Evolutionary conservation across 2,797 vertebrate genomes (phyloP).

Genomic region (Hozukius guyotensis): DNA sequence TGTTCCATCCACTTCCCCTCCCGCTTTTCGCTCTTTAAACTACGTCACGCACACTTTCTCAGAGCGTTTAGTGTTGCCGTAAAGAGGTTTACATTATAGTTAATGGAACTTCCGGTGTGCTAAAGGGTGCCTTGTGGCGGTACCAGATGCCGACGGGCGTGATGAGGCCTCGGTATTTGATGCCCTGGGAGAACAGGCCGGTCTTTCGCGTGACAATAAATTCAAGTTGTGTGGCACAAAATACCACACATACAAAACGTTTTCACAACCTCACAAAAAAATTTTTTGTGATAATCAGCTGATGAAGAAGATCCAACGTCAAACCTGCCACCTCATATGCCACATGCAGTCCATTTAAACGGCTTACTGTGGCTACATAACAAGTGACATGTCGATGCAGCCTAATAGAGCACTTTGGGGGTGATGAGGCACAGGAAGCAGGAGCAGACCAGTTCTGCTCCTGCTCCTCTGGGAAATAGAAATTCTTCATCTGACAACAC

Average conservation of each 20-base stretch:
- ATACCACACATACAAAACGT: not conserved
- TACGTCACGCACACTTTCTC: too few relatives aligned
- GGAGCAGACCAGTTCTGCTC: not conserved
- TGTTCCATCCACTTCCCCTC: too few relatives aligned
- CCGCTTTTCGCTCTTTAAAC: too few relatives aligned
- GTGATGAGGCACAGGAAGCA: not conserved
- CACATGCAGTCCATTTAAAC: too few relatives aligned
- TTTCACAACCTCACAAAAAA: not conserved
- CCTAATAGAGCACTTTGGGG: not conserved
- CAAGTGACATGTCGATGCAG: not conserved
- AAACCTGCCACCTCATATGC: too few relatives aligned
- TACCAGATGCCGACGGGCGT: too few relatives aligned
- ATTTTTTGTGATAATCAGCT: not conserved
- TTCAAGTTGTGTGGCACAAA: not conserved
- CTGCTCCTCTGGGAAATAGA: not conserved
- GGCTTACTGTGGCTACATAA: not conserved
- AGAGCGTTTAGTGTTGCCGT: too few relatives aligned
- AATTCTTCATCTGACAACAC: not conserved
- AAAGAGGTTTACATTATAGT: too few relatives aligned
- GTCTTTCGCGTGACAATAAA: not conserved
- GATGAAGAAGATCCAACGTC: not conserved
- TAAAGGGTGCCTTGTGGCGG: too few relatives aligned
- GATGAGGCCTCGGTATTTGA: too few relatives aligned
- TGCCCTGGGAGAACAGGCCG: too few relatives aligned
- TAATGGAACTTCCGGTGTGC: too few relatives aligned